Conservation (phyloP, 1,140 invertebrate genomes). For the Pseudobourletiella spinata region DNA sequence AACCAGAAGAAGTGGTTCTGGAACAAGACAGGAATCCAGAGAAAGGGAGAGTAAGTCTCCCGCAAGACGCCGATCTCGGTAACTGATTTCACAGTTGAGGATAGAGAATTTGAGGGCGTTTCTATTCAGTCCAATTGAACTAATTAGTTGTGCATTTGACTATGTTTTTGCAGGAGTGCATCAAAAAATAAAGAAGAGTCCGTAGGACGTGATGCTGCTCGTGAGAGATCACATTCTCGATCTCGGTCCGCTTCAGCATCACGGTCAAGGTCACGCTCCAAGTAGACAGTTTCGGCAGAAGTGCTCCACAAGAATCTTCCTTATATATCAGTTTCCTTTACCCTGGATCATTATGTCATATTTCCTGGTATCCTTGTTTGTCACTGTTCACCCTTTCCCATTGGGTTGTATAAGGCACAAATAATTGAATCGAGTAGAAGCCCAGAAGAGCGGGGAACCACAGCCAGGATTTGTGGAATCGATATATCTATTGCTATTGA, state of each 20-base stretch:
- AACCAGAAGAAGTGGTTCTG: not conserved
- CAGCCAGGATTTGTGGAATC: not conserved
- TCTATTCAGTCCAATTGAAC: no score
- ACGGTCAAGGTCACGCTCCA: conserved; percentile 25
- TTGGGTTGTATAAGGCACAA: no score
- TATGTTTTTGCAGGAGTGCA: conserved; percentile 1
- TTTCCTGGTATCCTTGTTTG: not conserved
- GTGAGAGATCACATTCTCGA: conserved; percentile 13
- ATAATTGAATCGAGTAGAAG: no score
- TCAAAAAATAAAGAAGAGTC: conserved; percentile 4
- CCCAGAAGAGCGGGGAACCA: no score
- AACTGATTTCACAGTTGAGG: not conserved
- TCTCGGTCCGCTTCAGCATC: conserved; percentile 16
- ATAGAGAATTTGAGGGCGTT: not conserved
- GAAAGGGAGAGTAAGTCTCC: conserved; percentile 14
- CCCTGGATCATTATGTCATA: not conserved
- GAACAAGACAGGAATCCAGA: conserved; percentile 8
- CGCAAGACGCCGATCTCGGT: conserved; percentile 7
- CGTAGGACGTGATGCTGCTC: conserved; percentile 4
- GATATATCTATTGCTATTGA: not conserved
- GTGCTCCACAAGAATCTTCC: no score
- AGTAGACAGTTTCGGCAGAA: no score
- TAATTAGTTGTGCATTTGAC: not conserved
- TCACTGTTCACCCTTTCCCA: not conserved
- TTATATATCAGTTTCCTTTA: no score